Evolutionary conservation across 2,797 vertebrate genomes (phyloP).

Genomic region (Eulemur rubriventer): DNA sequence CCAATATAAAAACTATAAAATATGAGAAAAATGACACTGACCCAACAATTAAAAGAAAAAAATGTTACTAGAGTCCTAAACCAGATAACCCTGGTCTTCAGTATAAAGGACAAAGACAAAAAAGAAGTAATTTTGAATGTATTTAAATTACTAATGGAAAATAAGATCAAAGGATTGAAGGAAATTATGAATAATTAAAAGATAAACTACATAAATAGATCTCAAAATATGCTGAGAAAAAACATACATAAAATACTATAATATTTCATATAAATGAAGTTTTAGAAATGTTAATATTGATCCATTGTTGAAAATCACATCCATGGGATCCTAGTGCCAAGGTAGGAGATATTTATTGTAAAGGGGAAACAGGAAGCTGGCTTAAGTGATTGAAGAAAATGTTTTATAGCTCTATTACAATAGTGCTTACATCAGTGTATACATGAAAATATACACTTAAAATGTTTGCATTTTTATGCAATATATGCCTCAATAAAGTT

Average conservation of each 20-base stretch:
- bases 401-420: neutral
- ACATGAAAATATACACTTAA: neutral
- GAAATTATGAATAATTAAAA: neutral
- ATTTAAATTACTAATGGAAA: neutral
- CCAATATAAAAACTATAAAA: neutral
- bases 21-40: neutral
- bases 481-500: neutral
- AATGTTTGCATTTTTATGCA: neutral
- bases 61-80: neutral
- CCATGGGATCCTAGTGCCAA: too few relatives aligned
- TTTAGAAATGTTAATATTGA: neutral
- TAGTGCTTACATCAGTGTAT: neutral
- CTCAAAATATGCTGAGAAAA: neutral
- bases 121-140: neutral
- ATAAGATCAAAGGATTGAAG: neutral
- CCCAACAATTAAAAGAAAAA: neutral
- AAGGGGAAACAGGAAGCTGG: neutral
- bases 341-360: neutral
- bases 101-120: neutral
- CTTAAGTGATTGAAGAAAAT: neutral
- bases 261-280: neutral
- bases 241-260: neutral
- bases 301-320: neutral
- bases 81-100: neutral
- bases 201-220: neutral